Base-by-base conservation (phyloP, 2,113 vertebrate species). In the Charina bottae region DNA sequence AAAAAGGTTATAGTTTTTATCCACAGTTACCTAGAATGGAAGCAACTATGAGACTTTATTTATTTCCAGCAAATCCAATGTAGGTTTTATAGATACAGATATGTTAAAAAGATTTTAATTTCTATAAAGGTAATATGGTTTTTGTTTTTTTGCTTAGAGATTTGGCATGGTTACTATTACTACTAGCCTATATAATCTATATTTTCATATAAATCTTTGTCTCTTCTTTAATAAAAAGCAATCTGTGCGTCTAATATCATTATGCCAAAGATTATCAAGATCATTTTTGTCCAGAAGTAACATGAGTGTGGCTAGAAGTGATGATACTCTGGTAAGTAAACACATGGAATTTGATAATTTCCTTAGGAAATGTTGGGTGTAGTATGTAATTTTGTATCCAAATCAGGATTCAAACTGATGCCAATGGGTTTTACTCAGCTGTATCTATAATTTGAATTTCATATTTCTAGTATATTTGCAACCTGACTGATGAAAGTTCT, bases 221-320 rank as follows among this genome's bases (percentile, higher is more conserved):
- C 49, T 96, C 92, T 0, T 78, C 92, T n/a, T 93, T 95, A 96
- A 93, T 91, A 28, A 78, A 91, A 96, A 99, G 99, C 99, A 99
- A 99, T 99, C 99, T 0, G 99, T 99, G 89, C 98, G 99, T 85
- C 98, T 99, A 95, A 99, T 99, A 98, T 99, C 99, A 92, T 97
- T 99, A 96, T 99, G 99, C 97, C 99, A 99, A 98, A 99, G 99
- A 96, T 97, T 99, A 95, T 99, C 99, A 87, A 98, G 99, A 96
- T 99, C 99, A 19, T 99, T 99, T 97, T 97, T 99, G 96, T 99
- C 99, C 97, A 97, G 99, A 92, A 99, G 99, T 98, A 99, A 99
- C 96, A 99, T 99, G 91, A 99, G 99, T 46, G 98, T 99, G 0
- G 98, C 99, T 28, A 98, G 98, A 92, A 99, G 99, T 37, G 99